These are phyloP conservation scores for Agrochola litura DNA, from an alignment of 2,888 invertebrate genomes.

Conservation along the genomic window DNA sequence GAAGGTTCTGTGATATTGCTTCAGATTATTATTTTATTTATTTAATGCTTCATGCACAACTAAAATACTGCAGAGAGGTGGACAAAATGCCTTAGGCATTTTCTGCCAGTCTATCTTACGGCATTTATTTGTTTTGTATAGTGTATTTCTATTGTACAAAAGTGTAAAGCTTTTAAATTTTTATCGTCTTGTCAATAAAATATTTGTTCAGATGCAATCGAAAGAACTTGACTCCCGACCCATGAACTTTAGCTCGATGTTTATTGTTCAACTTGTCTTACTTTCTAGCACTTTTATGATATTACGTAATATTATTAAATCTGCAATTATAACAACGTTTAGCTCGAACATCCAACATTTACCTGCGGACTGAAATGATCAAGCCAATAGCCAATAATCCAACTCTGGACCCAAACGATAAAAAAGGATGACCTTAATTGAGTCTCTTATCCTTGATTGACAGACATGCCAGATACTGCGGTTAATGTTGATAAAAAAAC, in stretches of 20 bases:
- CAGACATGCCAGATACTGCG: slow-evolving; percentile 3
- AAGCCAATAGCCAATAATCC: slow-evolving; percentile 22
- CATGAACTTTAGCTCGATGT: slow-evolving; percentile 10
- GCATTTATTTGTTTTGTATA: background rate
- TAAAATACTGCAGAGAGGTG: background rate
- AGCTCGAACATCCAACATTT: background rate
- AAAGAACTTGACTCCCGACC: background rate
- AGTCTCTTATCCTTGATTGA: slow-evolving; percentile 8
- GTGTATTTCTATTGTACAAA: background rate
- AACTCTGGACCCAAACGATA: slow-evolving; percentile 17
- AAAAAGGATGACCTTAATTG: slow-evolving; percentile 39
- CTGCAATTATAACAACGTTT: background rate
- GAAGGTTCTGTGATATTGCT: background rate
- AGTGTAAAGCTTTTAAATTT: slow-evolving; percentile 1
- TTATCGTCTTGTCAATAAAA: slow-evolving; percentile 13
- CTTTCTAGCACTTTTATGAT: slow-evolving; percentile 23
- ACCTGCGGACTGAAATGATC: background rate
- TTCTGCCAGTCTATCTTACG: background rate
- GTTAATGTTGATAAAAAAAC: background rate
- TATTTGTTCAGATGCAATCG: background rate
- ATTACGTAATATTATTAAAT: background rate
- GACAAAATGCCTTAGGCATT: background rate
- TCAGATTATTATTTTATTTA: background rate
- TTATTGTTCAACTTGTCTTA: slow-evolving; percentile 12
- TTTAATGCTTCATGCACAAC: background rate